Evolutionary conservation across 2,888 invertebrate species (phyloP), one percentile per base, ranked within the genome.

Genomic region (Nipponacmea schrenckii): DNA sequence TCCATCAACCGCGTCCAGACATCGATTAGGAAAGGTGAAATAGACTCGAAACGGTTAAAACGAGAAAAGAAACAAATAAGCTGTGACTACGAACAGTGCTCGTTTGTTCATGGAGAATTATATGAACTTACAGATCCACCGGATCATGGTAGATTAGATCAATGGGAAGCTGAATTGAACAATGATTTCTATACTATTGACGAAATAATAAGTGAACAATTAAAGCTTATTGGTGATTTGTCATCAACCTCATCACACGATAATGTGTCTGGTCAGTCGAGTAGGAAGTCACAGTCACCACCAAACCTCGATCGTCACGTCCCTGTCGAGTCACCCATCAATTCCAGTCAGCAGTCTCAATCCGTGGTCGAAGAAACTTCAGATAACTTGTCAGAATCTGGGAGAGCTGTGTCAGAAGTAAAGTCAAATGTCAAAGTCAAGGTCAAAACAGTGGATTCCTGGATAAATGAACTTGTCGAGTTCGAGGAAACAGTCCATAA

Each of bases 391-490:
- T n/a, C n/a, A n/a, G n/a, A n/a, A n/a, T n/a, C n/a, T n/a, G n/a
- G n/a, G n/a, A n/a, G n/a, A n/a, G n/a, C n/a, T n/a, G n/a, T n/a
- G n/a, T n/a, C n/a, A n/a, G n/a, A n/a, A n/a, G n/a, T n/a, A n/a
- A n/a, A n/a, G n/a, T n/a, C n/a, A n/a, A n/a, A n/a, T 48, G 17
- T 7, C n/a, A 48, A n/a, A 17, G 48, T n/a, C 15, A 48, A 14
- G 48, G n/a, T 4, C 4, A 46, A 24, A 12, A 15, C 27, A 0
- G n/a, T 64, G 12, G 70, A 70, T 24, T n/a, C 50, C 15, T 66
- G 70, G 70, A 66, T 70, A 20, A 44, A 66, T 17, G 50, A 67
- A 12, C 27, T 67, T 12, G 2, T 2, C 17, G 67, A 67, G n/a
- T 67, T 67, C 31, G 12, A 46, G 17, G 67, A 67, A 24, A 67